phyloP scores from a whole-genome alignment of 2,797 vertebrate species.

The Tympanoctomys barrerae region DNA sequence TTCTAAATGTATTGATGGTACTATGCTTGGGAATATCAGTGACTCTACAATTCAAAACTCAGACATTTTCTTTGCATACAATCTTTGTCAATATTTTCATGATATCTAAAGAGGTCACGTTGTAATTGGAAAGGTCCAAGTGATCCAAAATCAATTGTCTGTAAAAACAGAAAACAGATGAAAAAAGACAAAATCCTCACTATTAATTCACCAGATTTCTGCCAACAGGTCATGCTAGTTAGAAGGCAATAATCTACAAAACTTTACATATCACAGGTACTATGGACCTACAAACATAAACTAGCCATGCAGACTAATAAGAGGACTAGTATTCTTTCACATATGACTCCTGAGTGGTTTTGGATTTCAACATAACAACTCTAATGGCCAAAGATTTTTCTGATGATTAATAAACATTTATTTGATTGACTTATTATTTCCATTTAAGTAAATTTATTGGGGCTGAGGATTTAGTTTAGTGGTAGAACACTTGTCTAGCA shows the following conservation, averaged over 20 bases:
- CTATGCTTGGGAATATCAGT: background rate
- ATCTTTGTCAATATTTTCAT: background rate
- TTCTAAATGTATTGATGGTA: no score
- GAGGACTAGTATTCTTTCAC: constrained; percentile 94
- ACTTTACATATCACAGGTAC: constrained; percentile 88
- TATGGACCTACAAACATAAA: constrained; percentile 91
- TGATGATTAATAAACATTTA: constrained; percentile 60
- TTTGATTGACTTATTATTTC: background rate
- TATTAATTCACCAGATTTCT: background rate
- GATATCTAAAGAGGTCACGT: background rate
- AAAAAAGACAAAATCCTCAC: background rate
- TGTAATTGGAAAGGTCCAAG: background rate
- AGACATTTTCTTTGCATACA: background rate
- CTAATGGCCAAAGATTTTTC: constrained; percentile 61
- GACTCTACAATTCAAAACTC: background rate
- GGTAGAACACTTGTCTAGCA: no score
- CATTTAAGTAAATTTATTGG: background rate
- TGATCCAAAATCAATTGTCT: background rate
- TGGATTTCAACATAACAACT: constrained; percentile 91
- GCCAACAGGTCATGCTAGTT: constrained; percentile 90
- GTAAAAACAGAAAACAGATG: background rate
- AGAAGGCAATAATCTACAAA: constrained; percentile 91
- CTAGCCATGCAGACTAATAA: constrained; percentile 90
- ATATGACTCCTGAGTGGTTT: constrained; percentile 81
- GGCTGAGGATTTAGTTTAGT: no score